A percentile compares a stretch with the other conserved stretches of the same genome.
Conservation (phyloP, 2,113 vertebrate species). For the Antigone vipio region DNA sequence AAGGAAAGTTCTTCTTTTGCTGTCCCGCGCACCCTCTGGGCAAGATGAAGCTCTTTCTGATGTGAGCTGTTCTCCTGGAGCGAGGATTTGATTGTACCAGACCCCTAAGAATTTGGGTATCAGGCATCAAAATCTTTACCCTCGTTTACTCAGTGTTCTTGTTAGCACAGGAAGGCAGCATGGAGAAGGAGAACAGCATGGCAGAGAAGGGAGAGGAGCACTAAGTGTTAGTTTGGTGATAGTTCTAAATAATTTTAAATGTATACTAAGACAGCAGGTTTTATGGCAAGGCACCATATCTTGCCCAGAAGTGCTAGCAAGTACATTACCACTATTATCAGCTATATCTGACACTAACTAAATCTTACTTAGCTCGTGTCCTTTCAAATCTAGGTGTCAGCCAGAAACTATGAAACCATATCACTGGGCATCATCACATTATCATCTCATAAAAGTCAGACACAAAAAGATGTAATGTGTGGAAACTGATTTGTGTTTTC, state of each 20-base stretch:
- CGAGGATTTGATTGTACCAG: not conserved
- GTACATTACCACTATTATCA: not conserved
- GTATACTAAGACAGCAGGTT: not conserved
- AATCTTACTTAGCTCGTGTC: not conserved
- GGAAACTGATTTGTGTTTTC: not conserved
- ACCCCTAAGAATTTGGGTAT: not conserved
- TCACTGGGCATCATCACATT: not conserved
- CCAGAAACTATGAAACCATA: not conserved
- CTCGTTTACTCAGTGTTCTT: not conserved
- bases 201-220: not conserved
- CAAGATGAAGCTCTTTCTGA: not conserved
- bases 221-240: not conserved
- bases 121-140: not conserved
- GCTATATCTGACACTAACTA: not conserved
- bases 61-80: not conserved
- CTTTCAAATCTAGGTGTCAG: not conserved
- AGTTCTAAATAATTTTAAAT: not conserved
- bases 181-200: not conserved
- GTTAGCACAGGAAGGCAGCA: not conserved
- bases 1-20: not conserved
- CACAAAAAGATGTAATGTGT: not conserved
- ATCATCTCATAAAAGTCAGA: not conserved
- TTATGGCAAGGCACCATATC: not conserved
- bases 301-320: not conserved
- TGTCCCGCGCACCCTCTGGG: accelerated